Evolutionary conservation across 2,797 vertebrate genomes (phyloP).

Genomic region (Rallus crepitans): DNA sequence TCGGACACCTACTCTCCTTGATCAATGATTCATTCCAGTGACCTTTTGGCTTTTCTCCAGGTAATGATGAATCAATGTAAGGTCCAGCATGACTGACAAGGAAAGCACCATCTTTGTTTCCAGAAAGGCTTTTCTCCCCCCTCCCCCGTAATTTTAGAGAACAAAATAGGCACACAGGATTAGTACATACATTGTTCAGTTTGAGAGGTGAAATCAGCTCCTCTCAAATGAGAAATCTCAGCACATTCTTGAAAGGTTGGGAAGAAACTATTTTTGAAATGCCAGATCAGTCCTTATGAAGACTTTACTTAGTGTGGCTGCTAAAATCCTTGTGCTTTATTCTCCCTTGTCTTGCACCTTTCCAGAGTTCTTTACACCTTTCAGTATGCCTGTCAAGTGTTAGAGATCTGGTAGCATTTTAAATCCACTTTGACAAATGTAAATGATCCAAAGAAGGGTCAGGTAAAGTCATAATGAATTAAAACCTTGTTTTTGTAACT

Average conservation of each 20-base stretch:
- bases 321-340: slow-evolving; percentile 52
- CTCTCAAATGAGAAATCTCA: slow-evolving; percentile 35
- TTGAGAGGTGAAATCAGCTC: slow-evolving; percentile 58
- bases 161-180: not conserved
- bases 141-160: not conserved
- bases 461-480: not conserved
- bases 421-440: slow-evolving; percentile 40
- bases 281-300: slow-evolving; percentile 53
- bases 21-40: not conserved
- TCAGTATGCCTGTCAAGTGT: slow-evolving; percentile 50
- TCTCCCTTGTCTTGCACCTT: slow-evolving; percentile 64
- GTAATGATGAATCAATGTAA: not conserved
- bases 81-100: not conserved
- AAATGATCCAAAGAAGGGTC: slow-evolving; percentile 25
- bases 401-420: slow-evolving; percentile 55
- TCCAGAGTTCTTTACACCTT: slow-evolving; percentile 61
- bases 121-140: not conserved
- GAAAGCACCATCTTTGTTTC: not conserved
- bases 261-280: slow-evolving; percentile 70
- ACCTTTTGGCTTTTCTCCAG: not conserved
- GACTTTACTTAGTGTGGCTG: slow-evolving; percentile 8
- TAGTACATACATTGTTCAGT: not conserved
- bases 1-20: not conserved
- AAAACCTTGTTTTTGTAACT: not conserved
- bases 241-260: slow-evolving; percentile 35